Conservation (phyloP, 2,113 vertebrate species). For the Ictalurus punctatus region DNA sequence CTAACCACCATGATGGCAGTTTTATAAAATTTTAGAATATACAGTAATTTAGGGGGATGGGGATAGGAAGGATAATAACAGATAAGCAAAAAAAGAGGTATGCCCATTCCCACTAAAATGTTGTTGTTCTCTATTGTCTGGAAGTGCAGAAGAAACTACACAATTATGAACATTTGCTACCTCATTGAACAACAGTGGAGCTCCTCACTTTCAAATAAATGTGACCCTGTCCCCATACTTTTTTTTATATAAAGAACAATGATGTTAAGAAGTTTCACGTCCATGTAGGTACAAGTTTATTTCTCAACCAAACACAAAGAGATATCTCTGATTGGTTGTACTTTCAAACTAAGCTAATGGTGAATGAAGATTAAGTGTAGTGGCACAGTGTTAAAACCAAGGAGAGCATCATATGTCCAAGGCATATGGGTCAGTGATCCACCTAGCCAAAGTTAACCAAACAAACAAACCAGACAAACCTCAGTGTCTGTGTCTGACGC, state of each 20-base stretch:
- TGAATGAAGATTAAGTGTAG: background rate
- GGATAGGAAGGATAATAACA: background rate
- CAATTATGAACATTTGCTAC: background rate
- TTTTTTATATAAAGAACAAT: background rate
- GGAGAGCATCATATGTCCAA: background rate
- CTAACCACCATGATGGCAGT: background rate
- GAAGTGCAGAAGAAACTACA: background rate
- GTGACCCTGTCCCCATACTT: background rate
- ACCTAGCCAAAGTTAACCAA: background rate
- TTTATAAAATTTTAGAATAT: background rate
- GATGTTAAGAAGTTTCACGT: background rate
- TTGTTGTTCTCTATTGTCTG: background rate
- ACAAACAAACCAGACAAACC: background rate
- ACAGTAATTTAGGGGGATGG: background rate
- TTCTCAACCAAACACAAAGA: background rate
- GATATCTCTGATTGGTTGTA: background rate
- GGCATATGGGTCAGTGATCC: background rate
- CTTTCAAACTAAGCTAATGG: background rate
- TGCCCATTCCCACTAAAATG: background rate
- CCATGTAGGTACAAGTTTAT: background rate
- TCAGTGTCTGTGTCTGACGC: background rate
- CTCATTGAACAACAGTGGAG: background rate
- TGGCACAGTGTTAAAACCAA: background rate
- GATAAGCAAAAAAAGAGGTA: background rate
- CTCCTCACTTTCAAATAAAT: background rate